phyloP scores from a whole-genome alignment of 2,888 invertebrate species.

The Siphlonurus alternatus region DNA sequence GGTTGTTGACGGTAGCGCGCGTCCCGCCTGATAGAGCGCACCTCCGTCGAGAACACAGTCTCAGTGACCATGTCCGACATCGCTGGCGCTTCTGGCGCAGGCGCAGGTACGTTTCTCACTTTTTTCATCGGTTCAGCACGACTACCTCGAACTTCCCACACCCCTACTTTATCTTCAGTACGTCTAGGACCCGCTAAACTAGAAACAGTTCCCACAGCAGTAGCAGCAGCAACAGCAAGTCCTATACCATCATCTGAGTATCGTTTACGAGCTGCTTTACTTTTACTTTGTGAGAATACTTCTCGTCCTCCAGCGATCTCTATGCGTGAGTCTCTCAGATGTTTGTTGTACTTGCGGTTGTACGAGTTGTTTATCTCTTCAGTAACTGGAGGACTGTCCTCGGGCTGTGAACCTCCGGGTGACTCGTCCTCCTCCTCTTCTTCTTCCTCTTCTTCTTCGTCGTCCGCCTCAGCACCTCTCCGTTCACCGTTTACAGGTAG shows the following conservation, averaged over 20 bases:
- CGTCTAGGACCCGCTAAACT: conserved; percentile 11
- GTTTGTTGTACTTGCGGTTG: conserved; percentile 33
- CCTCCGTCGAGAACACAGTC: conserved; percentile 42
- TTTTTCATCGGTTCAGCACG: not conserved
- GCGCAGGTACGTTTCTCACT: not conserved
- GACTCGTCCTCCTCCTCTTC: conserved; percentile 15
- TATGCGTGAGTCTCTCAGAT: conserved; percentile 56
- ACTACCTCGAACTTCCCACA: conserved; percentile 37
- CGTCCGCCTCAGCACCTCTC: conserved; percentile 16
- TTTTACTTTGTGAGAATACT: conserved; percentile 65
- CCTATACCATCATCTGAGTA: conserved; percentile 34
- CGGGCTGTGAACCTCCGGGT: conserved; percentile 9
- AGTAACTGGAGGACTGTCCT: conserved; percentile 6
- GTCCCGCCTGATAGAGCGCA: conserved; percentile 36
- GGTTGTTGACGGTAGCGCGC: not conserved
- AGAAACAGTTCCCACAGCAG: not conserved
- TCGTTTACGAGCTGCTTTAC: conserved; percentile 56
- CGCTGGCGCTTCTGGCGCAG: not conserved
- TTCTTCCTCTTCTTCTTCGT: conserved; percentile 16
- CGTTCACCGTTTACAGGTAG: conserved; percentile 13
- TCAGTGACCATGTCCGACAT: conserved; percentile 25
- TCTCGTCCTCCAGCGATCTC: conserved; percentile 70
- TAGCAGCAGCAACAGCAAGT: not conserved
- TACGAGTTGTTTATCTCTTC: not conserved
- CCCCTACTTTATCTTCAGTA: conserved; percentile 26